phyloP scores from a whole-genome alignment of 2,113 vertebrate species.

The Oryzias woworae region DNA sequence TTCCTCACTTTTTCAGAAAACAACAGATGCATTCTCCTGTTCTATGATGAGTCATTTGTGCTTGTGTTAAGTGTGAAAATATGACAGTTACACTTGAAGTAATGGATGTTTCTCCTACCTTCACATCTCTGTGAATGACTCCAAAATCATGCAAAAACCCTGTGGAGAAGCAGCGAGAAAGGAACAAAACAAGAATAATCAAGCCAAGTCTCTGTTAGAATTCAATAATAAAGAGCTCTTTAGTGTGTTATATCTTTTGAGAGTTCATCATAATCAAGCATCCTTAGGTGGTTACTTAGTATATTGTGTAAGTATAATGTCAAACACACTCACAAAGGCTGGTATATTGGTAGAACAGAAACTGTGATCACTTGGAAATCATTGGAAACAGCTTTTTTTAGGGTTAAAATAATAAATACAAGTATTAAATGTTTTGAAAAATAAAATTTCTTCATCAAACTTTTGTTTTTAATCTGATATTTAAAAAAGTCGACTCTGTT shows the following conservation, averaged over 20 bases:
- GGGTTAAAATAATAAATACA: background rate
- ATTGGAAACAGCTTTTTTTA: background rate
- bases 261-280: slow-evolving; percentile 28
- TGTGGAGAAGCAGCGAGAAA: slow-evolving; percentile 46
- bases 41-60: background rate
- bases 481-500: no score
- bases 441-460: background rate
- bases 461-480: no score
- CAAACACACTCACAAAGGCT: no score
- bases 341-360: no score
- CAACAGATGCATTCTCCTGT: no score
- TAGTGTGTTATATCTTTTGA: slow-evolving; percentile 7
- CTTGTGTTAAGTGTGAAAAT: background rate
- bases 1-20: no score
- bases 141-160: slow-evolving; percentile 93
- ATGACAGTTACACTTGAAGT: background rate
- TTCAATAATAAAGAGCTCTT: background rate
- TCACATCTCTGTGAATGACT: slow-evolving; percentile 91
- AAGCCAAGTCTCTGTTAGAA: background rate
- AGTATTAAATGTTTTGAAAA: background rate
- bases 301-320: background rate
- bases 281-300: slow-evolving; percentile 20
- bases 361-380: no score
- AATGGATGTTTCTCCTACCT: slow-evolving; percentile 74
- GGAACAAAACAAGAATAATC: background rate